These are phyloP conservation scores for Rallus limicola DNA, from an alignment of 2,113 vertebrate genomes.

Conservation along the genomic window DNA sequence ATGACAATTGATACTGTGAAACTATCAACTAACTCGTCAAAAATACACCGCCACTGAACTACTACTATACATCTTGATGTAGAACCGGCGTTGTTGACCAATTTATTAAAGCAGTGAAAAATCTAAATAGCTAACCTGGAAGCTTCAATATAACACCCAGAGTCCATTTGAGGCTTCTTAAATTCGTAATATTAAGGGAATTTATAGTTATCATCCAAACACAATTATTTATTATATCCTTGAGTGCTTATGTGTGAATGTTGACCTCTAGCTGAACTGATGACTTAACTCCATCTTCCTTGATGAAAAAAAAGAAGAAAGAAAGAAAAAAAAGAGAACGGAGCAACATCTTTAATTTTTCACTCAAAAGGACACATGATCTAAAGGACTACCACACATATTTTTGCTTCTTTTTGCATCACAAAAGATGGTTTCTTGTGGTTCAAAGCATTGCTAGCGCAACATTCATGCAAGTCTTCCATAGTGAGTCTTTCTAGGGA, in stretches of 20 bases:
- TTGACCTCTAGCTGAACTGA: neutral
- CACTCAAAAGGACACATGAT: neutral
- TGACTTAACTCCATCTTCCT: neutral
- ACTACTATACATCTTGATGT: neutral
- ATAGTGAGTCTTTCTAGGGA: neutral
- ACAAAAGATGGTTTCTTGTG: neutral
- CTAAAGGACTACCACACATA: neutral
- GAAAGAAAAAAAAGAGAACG: neutral
- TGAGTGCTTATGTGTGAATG: neutral
- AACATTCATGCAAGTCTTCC: neutral
- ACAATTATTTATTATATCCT: neutral
- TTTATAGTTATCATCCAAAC: neutral
- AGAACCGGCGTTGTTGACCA: neutral
- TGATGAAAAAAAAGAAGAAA: neutral
- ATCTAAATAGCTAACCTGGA: neutral
- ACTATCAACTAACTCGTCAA: neutral
- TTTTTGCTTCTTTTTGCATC: neutral
- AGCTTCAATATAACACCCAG: neutral
- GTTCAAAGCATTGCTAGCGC: neutral
- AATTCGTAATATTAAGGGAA: neutral
- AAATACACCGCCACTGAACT: neutral
- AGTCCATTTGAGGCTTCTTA: neutral
- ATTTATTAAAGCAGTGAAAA: neutral
- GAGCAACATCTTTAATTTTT: neutral
- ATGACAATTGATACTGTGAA: constrained; percentile 51